Conservation (phyloP, 2,113 vertebrate species). For the Heterocephalus glaber region DNA sequence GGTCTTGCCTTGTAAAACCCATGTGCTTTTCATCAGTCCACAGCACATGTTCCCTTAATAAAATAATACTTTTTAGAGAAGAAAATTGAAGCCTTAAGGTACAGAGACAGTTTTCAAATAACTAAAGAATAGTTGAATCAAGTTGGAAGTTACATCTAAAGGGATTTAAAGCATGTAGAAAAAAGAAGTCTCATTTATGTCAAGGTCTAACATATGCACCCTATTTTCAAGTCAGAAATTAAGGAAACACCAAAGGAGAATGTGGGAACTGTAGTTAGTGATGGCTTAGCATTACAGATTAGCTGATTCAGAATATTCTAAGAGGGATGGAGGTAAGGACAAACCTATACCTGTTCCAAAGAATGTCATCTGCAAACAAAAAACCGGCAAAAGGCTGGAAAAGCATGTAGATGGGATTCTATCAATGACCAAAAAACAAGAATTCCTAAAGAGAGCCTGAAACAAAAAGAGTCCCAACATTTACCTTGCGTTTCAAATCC, state of each 20-base stretch:
- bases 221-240: not conserved
- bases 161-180: not conserved
- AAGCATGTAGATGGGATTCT: not conserved
- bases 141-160: not conserved
- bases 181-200: not conserved
- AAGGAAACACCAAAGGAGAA: not conserved
- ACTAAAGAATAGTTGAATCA: not conserved
- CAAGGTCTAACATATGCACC: not conserved
- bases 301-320: not conserved
- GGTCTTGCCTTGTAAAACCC: not conserved
- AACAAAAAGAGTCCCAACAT: not conserved
- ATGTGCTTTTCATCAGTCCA: not conserved
- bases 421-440: conserved; percentile 2
- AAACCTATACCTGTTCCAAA: not conserved
- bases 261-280: not conserved
- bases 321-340: not conserved
- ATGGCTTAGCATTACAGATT: not conserved
- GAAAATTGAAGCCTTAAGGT: not conserved
- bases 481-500: conserved; percentile 64
- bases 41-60: not conserved
- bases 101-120: not conserved
- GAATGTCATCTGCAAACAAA: not conserved
- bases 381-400: not conserved
- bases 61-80: not conserved
- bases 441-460: conserved; percentile 12